Evolutionary conservation across 2,888 invertebrate species (phyloP).

Genomic region (Oscheius myriophilus): DNA sequence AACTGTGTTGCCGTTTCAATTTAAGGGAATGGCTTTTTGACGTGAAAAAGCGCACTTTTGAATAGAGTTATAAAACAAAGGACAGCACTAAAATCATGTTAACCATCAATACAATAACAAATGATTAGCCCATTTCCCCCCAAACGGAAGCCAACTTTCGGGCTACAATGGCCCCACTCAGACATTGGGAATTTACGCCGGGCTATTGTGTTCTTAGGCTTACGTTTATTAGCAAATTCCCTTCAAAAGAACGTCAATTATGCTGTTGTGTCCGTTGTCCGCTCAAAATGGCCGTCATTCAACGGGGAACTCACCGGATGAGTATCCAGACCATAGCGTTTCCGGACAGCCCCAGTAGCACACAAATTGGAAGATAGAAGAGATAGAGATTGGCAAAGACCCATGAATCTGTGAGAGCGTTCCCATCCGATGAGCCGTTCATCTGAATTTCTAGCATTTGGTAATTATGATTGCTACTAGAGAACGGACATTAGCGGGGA

Average conservation of each 20-base stretch:
- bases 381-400: slow-evolving; percentile 52
- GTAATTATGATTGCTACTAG: neutral
- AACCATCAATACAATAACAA: too few species aligned
- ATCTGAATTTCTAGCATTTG: slow-evolving; percentile 4
- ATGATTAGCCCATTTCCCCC: too few species aligned
- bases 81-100: too few species aligned
- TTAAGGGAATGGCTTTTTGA: too few species aligned
- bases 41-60: too few species aligned
- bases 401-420: slow-evolving; percentile 3
- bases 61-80: too few species aligned
- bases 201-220: neutral
- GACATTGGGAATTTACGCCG: too few species aligned
- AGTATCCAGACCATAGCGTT: slow-evolving; percentile 67
- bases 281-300: neutral
- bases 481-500: slow-evolving; percentile 1
- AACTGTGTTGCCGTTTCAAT: too few species aligned
- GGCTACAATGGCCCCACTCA: too few species aligned
- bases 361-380: slow-evolving; percentile 66
- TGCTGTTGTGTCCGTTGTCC: neutral
- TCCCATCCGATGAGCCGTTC: slow-evolving; percentile 25
- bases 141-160: too few species aligned
- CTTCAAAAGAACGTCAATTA: neutral
- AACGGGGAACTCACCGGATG: slow-evolving; percentile 52
- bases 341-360: slow-evolving; percentile 65
- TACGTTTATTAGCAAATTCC: neutral